Evolutionary conservation across 2,888 invertebrate genomes (phyloP), one percentile per base, ranked within the genome.

Genomic region (Cordylochernes scorpioides): DNA sequence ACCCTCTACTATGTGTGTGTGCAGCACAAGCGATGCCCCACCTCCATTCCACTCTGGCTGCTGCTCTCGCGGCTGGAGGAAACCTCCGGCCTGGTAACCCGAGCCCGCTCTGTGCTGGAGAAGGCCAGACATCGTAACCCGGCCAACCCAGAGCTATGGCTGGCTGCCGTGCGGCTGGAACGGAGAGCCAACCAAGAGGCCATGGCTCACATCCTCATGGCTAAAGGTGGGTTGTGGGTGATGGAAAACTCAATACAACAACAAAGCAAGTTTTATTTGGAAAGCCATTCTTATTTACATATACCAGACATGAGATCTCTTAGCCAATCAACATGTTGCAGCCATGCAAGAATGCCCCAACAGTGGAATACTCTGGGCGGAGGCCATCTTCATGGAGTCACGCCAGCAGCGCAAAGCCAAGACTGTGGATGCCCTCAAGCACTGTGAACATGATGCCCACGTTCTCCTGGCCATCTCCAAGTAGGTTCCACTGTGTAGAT

Each of bases 391-490:
- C 54, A 71, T 97, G 69, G 97, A 94, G 57, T 64, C 80, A 0
- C 62, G 84, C 24, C 88, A 94, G 2, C 84, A 86, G 53, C 61
- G 97, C 39, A 88, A 91, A 53, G 82, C 86, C 0, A 94, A 91
- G 57, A 88, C 86, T 38, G 74, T 94, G 29, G 97, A 99, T 55
- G 97, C 94, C 0, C 55, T 97, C 25, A 88, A 91, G 53, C 77
- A 84, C 49, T 94, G 94, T 51, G 94, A 99, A 54, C 94, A 97
- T 51, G 88, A 97, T 58, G 77, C 91, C 0, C 66, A 86, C 50
- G 94, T 99, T 1, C 59, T 97, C 15, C 57, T 99, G 29, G 86
- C 94, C 0, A 88, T 88, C 1, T 84, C 94, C 1, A 86, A 86
- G 60, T 64, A 47, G 49, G 54, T 50, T 5, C 17, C 25, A 10